These are phyloP conservation scores for Mamestra configurata DNA, from an alignment of 1,140 invertebrate genomes.

Conservation along the genomic window DNA sequence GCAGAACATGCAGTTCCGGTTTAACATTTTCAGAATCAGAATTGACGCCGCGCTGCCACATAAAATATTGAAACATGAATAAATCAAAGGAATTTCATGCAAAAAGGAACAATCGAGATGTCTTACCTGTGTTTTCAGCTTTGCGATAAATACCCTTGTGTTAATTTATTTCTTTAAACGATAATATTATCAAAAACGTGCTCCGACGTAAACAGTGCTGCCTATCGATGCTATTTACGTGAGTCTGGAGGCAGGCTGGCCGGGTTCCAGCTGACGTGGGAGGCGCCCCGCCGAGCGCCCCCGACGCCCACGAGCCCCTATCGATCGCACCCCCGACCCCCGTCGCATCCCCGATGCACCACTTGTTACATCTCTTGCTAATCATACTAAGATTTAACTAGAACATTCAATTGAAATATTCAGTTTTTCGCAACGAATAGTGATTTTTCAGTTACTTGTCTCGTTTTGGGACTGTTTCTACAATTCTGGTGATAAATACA, in stretches of 20 bases:
- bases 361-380: conserved; percentile 77
- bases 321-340: conserved; percentile 69
- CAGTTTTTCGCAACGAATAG: not conserved
- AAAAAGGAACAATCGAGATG: not conserved
- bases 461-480: not conserved
- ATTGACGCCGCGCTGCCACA: not conserved
- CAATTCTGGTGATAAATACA: not conserved
- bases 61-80: not conserved
- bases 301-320: conserved; percentile 62
- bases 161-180: conserved; percentile 12
- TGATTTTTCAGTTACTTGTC: not conserved
- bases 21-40: not conserved
- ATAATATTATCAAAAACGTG: conserved; percentile 34
- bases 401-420: conserved; percentile 20
- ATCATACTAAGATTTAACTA: conserved; percentile 36
- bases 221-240: conserved; percentile 58
- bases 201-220: conserved; percentile 25
- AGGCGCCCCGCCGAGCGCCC: conserved; percentile 46
- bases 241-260: conserved; percentile 57
- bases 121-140: conserved; percentile 20
- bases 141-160: not conserved
- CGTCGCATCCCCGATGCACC: conserved; percentile 75
- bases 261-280: conserved; percentile 66
- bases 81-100: not conserved
- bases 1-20: not conserved